phyloP scores from a whole-genome alignment of 2,113 vertebrate genomes.

The Setophaga petechia region DNA sequence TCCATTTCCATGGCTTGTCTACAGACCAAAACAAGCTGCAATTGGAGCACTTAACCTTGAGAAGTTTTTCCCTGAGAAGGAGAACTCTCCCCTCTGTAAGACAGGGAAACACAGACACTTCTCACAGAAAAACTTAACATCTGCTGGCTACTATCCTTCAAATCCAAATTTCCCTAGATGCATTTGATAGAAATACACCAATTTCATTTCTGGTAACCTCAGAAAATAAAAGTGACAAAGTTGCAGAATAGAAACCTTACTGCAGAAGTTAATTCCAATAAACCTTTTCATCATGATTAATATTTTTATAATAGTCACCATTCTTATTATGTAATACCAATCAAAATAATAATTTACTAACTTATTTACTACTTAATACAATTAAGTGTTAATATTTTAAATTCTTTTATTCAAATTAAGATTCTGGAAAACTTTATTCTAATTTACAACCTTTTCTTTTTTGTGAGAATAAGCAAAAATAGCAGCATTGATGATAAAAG shows the following conservation, averaged over 20 bases:
- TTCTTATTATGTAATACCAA: neutral
- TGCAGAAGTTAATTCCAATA: neutral
- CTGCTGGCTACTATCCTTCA: neutral
- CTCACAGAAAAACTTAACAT: neutral
- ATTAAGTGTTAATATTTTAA: neutral
- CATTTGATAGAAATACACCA: neutral
- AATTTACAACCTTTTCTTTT: neutral
- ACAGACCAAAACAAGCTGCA: neutral
- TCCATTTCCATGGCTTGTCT: neutral
- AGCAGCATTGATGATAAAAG: neutral
- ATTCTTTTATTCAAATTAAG: neutral
- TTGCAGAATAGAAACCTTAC: neutral
- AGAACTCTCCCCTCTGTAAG: neutral
- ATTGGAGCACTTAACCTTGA: neutral
- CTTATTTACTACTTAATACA: neutral
- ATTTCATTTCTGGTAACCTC: neutral
- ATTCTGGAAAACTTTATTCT: neutral
- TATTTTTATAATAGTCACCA: neutral
- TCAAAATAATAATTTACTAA: neutral
- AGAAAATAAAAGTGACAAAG: neutral
- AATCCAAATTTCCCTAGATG: neutral
- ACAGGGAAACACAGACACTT: neutral
- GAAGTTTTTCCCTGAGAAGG: neutral
- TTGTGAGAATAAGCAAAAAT: neutral
- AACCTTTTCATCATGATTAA: neutral